Evolutionary conservation across 2,113 vertebrate species (phyloP).

Genomic region (Percopsis transmontana): DNA sequence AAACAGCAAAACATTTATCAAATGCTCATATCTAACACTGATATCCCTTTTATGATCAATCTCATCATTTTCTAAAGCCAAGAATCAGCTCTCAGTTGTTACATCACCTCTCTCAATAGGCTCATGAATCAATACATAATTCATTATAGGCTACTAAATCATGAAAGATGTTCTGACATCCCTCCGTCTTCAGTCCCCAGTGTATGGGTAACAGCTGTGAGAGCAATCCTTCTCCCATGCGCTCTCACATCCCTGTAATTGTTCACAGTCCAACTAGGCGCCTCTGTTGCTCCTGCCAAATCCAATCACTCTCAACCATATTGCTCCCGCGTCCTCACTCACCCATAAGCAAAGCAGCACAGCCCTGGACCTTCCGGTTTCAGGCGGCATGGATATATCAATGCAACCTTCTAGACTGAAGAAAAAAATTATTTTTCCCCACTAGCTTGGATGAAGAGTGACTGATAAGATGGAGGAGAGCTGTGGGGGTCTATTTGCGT

Average conservation of each 20-base stretch:
- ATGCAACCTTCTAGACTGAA: constrained; percentile 1
- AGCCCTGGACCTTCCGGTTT: constrained; percentile 26
- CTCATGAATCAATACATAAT: constrained; percentile 63
- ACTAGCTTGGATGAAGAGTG: constrained; percentile 42
- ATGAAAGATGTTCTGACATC: constrained; percentile 57
- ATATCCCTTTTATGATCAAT: constrained; percentile 17
- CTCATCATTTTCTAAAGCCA: constrained; percentile 1
- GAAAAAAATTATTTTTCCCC: constrained; percentile 10
- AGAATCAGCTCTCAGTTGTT: constrained; percentile 20
- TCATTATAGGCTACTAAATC: constrained; percentile 43
- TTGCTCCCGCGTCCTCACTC: constrained; percentile 27
- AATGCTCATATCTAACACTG: constrained; percentile 20
- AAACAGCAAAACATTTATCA: constrained; percentile 10
- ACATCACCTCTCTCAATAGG: constrained; percentile 30
- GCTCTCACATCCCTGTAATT: constrained; percentile 67
- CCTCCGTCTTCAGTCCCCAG: constrained; percentile 58
- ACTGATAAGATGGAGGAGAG: constrained; percentile 10
- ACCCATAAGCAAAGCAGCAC: constrained; percentile 45
- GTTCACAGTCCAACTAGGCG: constrained; percentile 54
- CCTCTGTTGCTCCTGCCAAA: constrained; percentile 64
- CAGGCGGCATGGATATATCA: constrained; percentile 18
- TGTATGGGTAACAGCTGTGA: constrained; percentile 68
- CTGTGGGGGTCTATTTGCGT: constrained; percentile 40
- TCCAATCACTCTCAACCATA: constrained; percentile 61
- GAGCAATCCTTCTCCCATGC: constrained; percentile 47